A percentile compares a stretch with the other conserved stretches of the same genome.
These are phyloP conservation scores for Odontomyia ornata DNA, from an alignment of 2,888 invertebrate genomes.

Conservation along the genomic window DNA sequence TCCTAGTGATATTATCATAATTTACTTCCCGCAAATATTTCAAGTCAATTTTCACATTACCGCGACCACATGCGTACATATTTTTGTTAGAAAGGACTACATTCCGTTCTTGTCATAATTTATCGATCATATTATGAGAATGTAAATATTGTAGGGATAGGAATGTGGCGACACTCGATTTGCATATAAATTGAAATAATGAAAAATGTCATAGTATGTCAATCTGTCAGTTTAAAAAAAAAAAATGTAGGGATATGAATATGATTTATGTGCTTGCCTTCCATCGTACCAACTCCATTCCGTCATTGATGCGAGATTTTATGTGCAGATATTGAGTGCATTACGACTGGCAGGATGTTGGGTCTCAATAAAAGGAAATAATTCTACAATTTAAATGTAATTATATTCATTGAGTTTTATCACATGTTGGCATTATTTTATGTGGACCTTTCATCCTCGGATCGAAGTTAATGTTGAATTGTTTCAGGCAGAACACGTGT, in stretches of 20 bases:
- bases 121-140: slow-evolving; percentile 20
- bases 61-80: too few relatives aligned
- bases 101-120: slow-evolving; percentile 17
- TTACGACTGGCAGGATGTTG: not conserved
- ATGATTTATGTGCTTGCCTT: slow-evolving; percentile 47
- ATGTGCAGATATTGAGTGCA: slow-evolving; percentile 22
- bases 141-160: slow-evolving; percentile 41
- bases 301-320: slow-evolving; percentile 4
- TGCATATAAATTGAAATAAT: slow-evolving; percentile 51
- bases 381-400: slow-evolving; percentile 38
- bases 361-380: slow-evolving; percentile 19
- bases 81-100: not conserved
- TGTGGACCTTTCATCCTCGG: too few relatives aligned
- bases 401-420: not conserved
- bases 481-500: too few relatives aligned
- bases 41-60: not conserved
- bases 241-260: slow-evolving; percentile 37
- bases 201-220: slow-evolving; percentile 50
- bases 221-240: slow-evolving; percentile 48
- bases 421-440: not conserved
- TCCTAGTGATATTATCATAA: not conserved
- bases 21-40: slow-evolving; percentile 24
- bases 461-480: too few relatives aligned
- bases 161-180: slow-evolving; percentile 47
- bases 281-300: not conserved